Percentiles rank a stretch among this genome's conserved stretches.
phyloP scores from a whole-genome alignment of 2,888 invertebrate species.

The Hydrotaea cyrtoneurina region DNA sequence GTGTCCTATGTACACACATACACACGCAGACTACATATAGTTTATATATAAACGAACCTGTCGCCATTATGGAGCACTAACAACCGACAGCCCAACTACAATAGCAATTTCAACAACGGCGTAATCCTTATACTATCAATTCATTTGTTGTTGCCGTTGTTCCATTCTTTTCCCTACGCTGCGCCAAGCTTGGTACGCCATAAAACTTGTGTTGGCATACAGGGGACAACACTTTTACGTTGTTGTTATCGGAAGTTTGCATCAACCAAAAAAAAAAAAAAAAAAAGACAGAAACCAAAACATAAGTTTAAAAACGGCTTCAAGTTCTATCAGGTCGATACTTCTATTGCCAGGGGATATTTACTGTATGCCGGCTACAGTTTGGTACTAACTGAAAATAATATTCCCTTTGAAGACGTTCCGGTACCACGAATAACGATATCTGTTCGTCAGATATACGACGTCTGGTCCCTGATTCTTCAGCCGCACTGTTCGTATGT shows the following conservation, averaged over 20 bases:
- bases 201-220: background rate
- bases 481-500: no score
- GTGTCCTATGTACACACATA: background rate
- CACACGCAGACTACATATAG: background rate
- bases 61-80: conserved; percentile 4
- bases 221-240: background rate
- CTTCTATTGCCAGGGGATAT: no score
- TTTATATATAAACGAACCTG: background rate
- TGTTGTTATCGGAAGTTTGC: conserved; percentile 56
- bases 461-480: no score
- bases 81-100: background rate
- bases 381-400: no score
- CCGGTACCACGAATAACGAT: no score
- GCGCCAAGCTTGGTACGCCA: background rate
- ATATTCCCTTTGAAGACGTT: no score
- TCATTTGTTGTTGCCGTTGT: background rate
- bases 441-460: no score
- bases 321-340: background rate
- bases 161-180: background rate
- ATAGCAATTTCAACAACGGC: background rate
- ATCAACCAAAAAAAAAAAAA: conserved; percentile 16
- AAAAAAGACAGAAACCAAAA: no score
- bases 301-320: background rate
- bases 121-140: conserved; percentile 1
- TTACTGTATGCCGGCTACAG: no score